A percentile compares a stretch with the other conserved stretches of the same genome.
Conservation (phyloP, 2,113 vertebrate genomes). For the Aramus guarauna region DNA sequence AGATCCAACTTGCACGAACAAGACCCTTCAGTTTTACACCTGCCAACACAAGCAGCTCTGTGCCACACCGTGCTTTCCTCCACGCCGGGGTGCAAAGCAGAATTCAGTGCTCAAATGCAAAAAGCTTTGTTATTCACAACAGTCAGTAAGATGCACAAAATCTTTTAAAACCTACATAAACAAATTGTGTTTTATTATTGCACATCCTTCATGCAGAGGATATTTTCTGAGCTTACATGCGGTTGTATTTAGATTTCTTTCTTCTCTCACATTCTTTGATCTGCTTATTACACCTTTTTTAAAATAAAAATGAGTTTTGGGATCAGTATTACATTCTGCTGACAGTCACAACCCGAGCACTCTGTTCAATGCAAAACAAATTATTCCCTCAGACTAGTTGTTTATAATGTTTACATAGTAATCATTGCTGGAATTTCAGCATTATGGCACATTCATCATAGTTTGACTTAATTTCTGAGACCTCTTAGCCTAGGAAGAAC, state of each 20-base stretch:
- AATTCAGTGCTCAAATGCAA: not conserved
- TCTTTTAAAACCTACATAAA: not conserved
- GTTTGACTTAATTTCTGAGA: constrained; percentile 43
- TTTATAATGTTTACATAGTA: constrained; percentile 15
- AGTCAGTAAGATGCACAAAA: not conserved
- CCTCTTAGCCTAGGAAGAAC: constrained; percentile 9
- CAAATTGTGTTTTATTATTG: not conserved
- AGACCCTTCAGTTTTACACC: not conserved
- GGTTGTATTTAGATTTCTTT: not conserved
- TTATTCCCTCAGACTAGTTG: not conserved
- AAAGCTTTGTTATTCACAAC: not conserved
- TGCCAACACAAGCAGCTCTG: not conserved
- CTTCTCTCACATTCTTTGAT: constrained; percentile 30
- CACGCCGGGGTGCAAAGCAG: accelerated
- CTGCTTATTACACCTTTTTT: constrained; percentile 19
- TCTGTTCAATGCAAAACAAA: constrained; percentile 36
- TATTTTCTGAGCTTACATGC: not conserved
- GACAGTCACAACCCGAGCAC: constrained; percentile 2
- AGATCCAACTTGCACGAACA: accelerated
- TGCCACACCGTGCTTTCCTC: accelerated
- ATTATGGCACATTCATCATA: constrained; percentile 29
- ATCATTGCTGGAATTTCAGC: constrained; percentile 35
- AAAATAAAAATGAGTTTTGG: constrained; percentile 41
- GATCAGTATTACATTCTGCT: constrained; percentile 23
- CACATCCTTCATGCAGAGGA: not conserved